Conservation (phyloP, 2,888 invertebrate genomes). For the Meiosimyza decipiens region DNA sequence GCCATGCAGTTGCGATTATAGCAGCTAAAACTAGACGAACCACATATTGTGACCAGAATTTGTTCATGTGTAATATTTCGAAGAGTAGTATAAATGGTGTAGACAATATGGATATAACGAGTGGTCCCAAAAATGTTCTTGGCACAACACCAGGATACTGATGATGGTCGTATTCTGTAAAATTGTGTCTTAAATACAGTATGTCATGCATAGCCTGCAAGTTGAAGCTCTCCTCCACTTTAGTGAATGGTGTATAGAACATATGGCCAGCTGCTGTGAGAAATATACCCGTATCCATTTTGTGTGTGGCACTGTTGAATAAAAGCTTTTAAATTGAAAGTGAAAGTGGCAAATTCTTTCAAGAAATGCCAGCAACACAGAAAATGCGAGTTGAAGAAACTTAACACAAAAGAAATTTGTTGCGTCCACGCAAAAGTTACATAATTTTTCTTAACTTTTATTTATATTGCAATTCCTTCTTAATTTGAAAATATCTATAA, state of each 20-base stretch:
- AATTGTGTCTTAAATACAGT: constrained; percentile 85
- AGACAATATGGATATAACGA: constrained; percentile 81
- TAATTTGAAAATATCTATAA: too few species aligned
- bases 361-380: not conserved
- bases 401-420: constrained; percentile 11
- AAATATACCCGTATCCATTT: constrained; percentile 80
- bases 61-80: constrained; percentile 77
- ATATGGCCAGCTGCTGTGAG: constrained; percentile 83
- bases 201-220: constrained; percentile 98
- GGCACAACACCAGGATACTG: constrained; percentile 99
- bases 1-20: constrained; percentile 80
- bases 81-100: constrained; percentile 79
- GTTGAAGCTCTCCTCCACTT: constrained; percentile 99
- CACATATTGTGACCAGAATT: constrained; percentile 90
- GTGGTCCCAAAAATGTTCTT: constrained; percentile 92
- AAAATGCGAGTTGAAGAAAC: constrained; percentile 5
- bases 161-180: constrained; percentile 96
- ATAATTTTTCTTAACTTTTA: constrained; percentile 4
- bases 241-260: constrained; percentile 92
- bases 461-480: too few species aligned
- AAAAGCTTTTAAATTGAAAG: not conserved
- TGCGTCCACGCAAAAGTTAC: constrained; percentile 9
- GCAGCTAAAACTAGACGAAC: constrained; percentile 84
- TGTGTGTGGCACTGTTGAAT: not conserved
- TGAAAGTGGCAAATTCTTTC: not conserved